Evolutionary conservation across 2,888 invertebrate species (phyloP), one percentile per base, ranked within the genome.

Genomic region (Thymelicus acteon): DNA sequence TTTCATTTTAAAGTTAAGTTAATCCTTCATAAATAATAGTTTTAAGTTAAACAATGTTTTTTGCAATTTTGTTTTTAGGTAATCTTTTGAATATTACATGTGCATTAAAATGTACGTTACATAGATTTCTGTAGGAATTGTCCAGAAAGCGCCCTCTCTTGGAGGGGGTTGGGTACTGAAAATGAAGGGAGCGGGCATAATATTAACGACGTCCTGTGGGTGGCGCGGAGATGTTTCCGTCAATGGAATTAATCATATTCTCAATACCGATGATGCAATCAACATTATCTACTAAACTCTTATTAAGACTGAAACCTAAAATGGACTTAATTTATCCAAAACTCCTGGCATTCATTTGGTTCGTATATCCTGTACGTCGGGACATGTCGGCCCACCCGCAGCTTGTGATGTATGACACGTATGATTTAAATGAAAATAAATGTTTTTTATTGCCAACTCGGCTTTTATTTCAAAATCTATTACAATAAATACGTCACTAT

Each of bases 361-460:
- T 40, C 10, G 7, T 40, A 40, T 40, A 7, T 40, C 7, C 40
- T 10, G 40, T 40, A 8, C 2, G 40, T 12, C 12, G 8, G n/a
- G 47, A 6, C 52, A 52, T 13, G 8, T 12, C 54, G 54, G 54
- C 49, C 7, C 54, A 8, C 54, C 54, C 54, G 12, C 54, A 24
- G 54, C 54, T 73, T 72, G 73, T 73, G 74, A 75, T 74, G 84
- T 68, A 1, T 80, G 79, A 77, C 75, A 79, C 74, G 76, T 75
- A 73, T 70, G 73, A 69, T 73, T 73, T 75, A 74, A 78, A 80
- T 80, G 80, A 82, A 84, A 90, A 89, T 89, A 91, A 90, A 92
- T 84, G 89, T 90, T 92, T 92, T 91, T 88, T 90, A 92, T 92
- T 91, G 91, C 89, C 90, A 88, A 87, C 75, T 82, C 75, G 85